A percentile compares a stretch with the other conserved stretches of the same genome.
Conservation (phyloP, 2,797 vertebrate genomes). For the Pelodytes ibericus region DNA sequence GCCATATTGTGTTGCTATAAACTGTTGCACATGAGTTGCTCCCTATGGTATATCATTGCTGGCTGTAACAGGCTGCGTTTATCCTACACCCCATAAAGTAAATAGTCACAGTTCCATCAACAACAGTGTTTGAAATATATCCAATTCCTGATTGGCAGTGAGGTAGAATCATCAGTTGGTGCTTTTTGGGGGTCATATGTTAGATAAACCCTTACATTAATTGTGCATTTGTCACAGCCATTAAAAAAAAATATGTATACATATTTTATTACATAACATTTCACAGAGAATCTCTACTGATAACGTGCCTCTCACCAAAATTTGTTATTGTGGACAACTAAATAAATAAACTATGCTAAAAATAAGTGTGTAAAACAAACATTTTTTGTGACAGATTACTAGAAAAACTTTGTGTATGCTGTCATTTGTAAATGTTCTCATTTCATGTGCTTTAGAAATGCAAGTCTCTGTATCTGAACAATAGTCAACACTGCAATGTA, state of each 20-base stretch:
- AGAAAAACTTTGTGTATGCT: background rate
- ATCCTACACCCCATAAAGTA: background rate
- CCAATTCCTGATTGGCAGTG: background rate
- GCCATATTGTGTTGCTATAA: background rate
- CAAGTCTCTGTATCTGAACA: background rate
- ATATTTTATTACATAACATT: background rate
- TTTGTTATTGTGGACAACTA: background rate
- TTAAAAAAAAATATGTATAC: background rate
- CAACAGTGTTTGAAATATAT: background rate
- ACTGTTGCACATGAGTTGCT: background rate
- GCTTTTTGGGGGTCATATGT: background rate
- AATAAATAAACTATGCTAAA: background rate
- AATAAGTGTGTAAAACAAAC: background rate
- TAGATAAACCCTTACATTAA: background rate
- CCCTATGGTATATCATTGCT: background rate
- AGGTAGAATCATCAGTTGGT: constrained; percentile 4
- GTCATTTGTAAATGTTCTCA: background rate
- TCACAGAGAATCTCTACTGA: background rate
- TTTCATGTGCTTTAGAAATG: background rate
- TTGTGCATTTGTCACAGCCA: background rate
- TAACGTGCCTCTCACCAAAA: background rate
- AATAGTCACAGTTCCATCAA: background rate
- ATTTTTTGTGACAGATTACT: background rate
- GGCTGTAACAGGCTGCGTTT: background rate
- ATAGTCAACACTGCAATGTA: too few relatives aligned